Percentiles rank a stretch among this genome's conserved stretches.
Conservation (phyloP, 2,888 invertebrate genomes). For the Sminthurides aquaticus region DNA sequence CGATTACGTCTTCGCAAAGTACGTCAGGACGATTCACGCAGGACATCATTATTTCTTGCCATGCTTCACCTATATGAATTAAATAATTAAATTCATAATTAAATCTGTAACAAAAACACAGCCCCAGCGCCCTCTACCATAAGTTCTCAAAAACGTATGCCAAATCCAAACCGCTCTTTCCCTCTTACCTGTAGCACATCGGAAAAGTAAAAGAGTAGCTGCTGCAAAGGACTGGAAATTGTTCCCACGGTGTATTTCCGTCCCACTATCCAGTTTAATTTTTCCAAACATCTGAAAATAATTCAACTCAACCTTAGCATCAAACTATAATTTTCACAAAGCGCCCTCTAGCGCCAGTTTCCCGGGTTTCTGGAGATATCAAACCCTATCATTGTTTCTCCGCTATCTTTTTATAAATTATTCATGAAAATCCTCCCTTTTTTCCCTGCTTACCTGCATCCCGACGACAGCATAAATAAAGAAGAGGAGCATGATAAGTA, state of each 20-base stretch:
- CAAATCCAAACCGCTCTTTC: too few relatives aligned
- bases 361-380: neutral
- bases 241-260: conserved; percentile 55
- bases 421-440: too few relatives aligned
- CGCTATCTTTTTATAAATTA: too few relatives aligned
- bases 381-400: too few relatives aligned
- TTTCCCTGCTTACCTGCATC: conserved; percentile 54
- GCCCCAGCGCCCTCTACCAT: neutral
- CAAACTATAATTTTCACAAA: neutral
- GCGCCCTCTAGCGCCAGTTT: neutral
- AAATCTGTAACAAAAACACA: conserved; percentile 43
- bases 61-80: conserved; percentile 51
- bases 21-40: conserved; percentile 47
- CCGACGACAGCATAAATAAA: conserved; percentile 52
- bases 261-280: conserved; percentile 51
- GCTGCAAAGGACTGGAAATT: conserved; percentile 58
- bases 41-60: conserved; percentile 58
- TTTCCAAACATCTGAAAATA: conserved; percentile 53
- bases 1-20: conserved; percentile 31
- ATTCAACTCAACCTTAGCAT: too few relatives aligned
- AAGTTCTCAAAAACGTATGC: too few relatives aligned
- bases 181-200: conserved; percentile 48
- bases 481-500: conserved; percentile 53
- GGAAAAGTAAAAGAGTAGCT: conserved; percentile 55
- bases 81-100: neutral